A percentile compares a stretch with the other conserved stretches of the same genome.
Conservation (phyloP, 2,888 invertebrate genomes). For the Agriotes lineatus region DNA sequence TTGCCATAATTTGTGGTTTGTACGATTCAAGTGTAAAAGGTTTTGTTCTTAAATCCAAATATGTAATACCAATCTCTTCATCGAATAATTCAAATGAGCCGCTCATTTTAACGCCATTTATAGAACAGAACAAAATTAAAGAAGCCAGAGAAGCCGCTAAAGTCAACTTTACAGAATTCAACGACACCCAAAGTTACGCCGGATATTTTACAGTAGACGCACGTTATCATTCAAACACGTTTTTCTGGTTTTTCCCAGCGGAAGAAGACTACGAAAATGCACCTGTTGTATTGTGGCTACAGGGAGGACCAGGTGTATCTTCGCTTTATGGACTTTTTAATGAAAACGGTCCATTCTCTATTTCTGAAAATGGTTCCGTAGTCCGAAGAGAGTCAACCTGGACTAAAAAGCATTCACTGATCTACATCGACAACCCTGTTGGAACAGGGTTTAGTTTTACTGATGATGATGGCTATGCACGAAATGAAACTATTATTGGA, state of each 20-base stretch:
- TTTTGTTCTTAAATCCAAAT: too few species aligned
- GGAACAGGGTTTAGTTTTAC: slow-evolving; percentile 95
- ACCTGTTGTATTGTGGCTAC: slow-evolving; percentile 86
- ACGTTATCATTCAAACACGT: slow-evolving; percentile 82
- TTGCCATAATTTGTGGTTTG: too few species aligned
- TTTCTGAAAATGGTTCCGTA: slow-evolving; percentile 64
- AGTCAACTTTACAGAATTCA: slow-evolving; percentile 72
- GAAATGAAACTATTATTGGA: slow-evolving; percentile 84
- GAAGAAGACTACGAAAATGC: slow-evolving; percentile 67
- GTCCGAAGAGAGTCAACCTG: slow-evolving; percentile 80
- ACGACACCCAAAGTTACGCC: slow-evolving; percentile 76
- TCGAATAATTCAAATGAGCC: slow-evolving; percentile 67
- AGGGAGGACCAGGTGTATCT: slow-evolving; percentile 87
- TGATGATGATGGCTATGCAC: slow-evolving; percentile 82
- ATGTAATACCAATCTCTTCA: background rate
- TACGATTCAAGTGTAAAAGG: too few species aligned
- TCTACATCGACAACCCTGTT: slow-evolving; percentile 95
- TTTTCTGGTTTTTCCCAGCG: slow-evolving; percentile 94
- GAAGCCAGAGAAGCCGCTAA: slow-evolving; percentile 70
- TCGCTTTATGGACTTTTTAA: slow-evolving; percentile 85
- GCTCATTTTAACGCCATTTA: slow-evolving; percentile 80
- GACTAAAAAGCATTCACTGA: slow-evolving; percentile 81
- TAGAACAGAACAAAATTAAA: slow-evolving; percentile 78
- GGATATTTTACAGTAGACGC: slow-evolving; percentile 89
- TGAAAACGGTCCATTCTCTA: slow-evolving; percentile 84